Evolutionary conservation across 53 echinoderm and acorn worm species (phyloP), one percentile per base, ranked within the genome.

Genomic region (Echinarachnius parma): DNA sequence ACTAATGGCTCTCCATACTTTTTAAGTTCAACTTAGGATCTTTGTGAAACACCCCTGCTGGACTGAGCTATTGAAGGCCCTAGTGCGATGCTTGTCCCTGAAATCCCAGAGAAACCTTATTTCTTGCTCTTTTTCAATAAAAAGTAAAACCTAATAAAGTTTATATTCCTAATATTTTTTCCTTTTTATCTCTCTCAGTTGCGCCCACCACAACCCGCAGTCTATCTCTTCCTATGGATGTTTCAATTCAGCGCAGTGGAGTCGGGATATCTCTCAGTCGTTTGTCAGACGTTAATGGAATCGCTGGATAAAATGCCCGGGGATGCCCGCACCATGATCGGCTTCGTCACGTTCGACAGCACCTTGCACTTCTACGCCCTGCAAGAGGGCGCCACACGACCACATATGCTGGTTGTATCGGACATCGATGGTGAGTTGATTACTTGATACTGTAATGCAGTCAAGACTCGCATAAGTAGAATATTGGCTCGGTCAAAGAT

Each of bases 161-260:
- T n/a, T n/a, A n/a, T n/a, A n/a, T n/a, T n/a, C n/a, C n/a, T n/a
- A n/a, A n/a, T n/a, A n/a, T n/a, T n/a, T n/a, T n/a, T n/a, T n/a
- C n/a, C n/a, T n/a, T n/a, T n/a, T n/a, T n/a, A n/a, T 9, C 16
- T 28, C 14, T 48, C 37, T 39, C 83, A 98, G 98, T 59, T 98
- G 34, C 81, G 98, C 54, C 98, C 98, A n/a, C 98, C 98, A 3
- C 98, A 98, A 66, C 98, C 98, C 30, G 98, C 98, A 8, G 90
- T 90, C 36, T 98, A 98, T 67, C 85, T 98, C 29, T 98, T 98
- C 47, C 78, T 88, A n/a, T 48, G 91, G 34, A 91, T 91, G 30
- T 91, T 98, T 3, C 91, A 87, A 9, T 98, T 98, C 65, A 88
- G 88, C 39, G 89, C 98, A 0, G 91, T 98, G 35, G 91, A 98